Evolutionary conservation across 2,113 vertebrate species (phyloP), one percentile per base, ranked within the genome.

Genomic region (Aphelocoma coerulescens): DNA sequence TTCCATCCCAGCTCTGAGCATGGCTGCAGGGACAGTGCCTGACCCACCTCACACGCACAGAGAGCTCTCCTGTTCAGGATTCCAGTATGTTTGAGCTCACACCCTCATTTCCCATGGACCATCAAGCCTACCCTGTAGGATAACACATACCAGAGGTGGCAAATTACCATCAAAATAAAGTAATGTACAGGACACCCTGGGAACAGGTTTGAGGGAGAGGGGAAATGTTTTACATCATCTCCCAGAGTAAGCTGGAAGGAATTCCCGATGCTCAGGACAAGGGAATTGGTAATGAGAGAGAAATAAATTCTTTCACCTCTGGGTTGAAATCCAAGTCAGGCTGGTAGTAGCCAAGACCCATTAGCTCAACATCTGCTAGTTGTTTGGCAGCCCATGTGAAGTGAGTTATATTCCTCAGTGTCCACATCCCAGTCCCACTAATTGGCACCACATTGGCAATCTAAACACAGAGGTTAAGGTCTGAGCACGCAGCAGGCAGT

Each of bases 361-460:
- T 94, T 85, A 95, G 93, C 49, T 73, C 55, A 66, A 94, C 93
- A 96, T 96, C 93, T 97, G 96, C 85, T 85, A 90, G 93, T 84
- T 94, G 94, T 91, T 83, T 91, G 78, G 85, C 61, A 94, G 76
- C 73, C 78, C 93, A 87, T 66, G 80, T 44, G 65, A 87, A 92
- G 81, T 30, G 85, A 96, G 88, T 91, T 95, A 79, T 83, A 39
- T 24, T 61, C 81, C 89, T 96, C 22, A 54, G 81, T 14, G 71
- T 91, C 91, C 81, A 0, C 91, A 94, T 73, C 95, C 69, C 85
- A 85, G 88, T n/a, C 63, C 63, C 88, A 75, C 91, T 96, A 91
- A 94, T 80, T 93, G 94, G 93, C 96, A 97, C 95, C 95, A 90
- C 6, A 57, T 79, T 91, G 96, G 93, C 88, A 96, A 91, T 82